Evolutionary conservation across 2,797 vertebrate genomes (phyloP).

Genomic region (Poeciliopsis infans): DNA sequence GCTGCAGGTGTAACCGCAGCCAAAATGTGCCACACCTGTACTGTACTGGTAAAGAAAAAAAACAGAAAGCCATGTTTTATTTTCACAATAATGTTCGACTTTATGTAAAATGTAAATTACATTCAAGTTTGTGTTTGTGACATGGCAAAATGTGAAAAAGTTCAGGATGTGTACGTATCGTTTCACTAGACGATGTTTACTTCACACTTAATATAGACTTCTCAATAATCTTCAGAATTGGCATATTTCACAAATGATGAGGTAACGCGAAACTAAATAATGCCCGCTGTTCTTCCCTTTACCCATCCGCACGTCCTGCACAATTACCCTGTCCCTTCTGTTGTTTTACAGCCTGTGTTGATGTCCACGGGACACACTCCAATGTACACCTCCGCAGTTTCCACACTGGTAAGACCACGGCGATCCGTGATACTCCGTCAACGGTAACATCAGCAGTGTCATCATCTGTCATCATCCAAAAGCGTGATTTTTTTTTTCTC

Average conservation of each 20-base stretch:
- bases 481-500: constrained; percentile 21
- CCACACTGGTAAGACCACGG: constrained; percentile 84
- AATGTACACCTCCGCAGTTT: constrained; percentile 86
- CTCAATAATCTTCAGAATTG: constrained; percentile 3
- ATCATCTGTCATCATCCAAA: constrained; percentile 52
- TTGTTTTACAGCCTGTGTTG: constrained; percentile 85
- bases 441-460: constrained; percentile 34
- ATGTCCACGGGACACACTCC: constrained; percentile 86
- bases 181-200: neutral
- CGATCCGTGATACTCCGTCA: constrained; percentile 35
- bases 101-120: neutral
- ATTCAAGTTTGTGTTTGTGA: neutral
- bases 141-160: neutral
- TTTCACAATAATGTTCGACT: neutral
- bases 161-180: neutral
- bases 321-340: constrained; percentile 72
- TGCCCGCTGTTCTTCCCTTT: constrained; percentile 30
- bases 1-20: neutral
- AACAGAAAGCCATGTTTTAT: neutral
- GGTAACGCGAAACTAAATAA: constrained; percentile 3
- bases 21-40: neutral
- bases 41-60: neutral
- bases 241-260: neutral
- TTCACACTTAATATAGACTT: neutral
- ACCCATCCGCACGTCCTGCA: constrained; percentile 42